A percentile compares a stretch with the other conserved stretches of the same genome.
These are phyloP conservation scores for Psettodes erumei DNA, from an alignment of 2,113 vertebrate genomes.

Conservation along the genomic window DNA sequence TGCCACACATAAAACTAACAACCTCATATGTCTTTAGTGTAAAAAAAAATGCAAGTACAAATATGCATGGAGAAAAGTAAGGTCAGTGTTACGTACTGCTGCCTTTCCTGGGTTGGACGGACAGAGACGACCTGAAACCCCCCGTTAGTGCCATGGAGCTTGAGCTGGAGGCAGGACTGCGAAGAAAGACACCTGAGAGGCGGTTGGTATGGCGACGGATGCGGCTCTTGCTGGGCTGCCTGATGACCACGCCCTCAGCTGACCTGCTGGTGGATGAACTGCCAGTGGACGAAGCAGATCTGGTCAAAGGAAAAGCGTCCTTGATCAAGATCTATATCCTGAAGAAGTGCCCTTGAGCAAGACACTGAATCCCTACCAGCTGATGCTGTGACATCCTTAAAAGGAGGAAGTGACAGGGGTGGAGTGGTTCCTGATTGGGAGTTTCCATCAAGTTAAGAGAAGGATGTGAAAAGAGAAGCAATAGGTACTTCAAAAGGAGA, in stretches of 20 bases:
- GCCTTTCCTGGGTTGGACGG: constrained; percentile 59
- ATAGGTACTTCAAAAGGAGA: background rate
- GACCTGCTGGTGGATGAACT: constrained; percentile 63
- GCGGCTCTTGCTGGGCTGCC: constrained; percentile 78
- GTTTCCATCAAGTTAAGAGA: background rate
- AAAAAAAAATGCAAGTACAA: background rate
- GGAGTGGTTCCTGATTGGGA: too few relatives aligned
- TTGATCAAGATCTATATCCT: background rate
- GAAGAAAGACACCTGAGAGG: constrained; percentile 82
- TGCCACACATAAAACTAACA: background rate
- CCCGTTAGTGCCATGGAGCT: constrained; percentile 53
- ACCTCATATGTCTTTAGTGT: background rate
- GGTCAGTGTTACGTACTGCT: constrained; percentile 59
- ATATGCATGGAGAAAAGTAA: constrained; percentile 2
- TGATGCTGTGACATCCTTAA: background rate
- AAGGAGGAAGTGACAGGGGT: background rate
- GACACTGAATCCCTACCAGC: background rate
- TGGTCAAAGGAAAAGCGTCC: constrained; percentile 33
- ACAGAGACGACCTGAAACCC: constrained; percentile 56
- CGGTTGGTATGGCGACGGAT: constrained; percentile 81
- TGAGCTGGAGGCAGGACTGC: constrained; percentile 47
- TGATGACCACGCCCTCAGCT: constrained; percentile 63
- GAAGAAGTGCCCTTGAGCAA: background rate
- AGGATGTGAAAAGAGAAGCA: background rate
- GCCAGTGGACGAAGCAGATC: constrained; percentile 75